Evolutionary conservation across 2,888 invertebrate species (phyloP).

Genomic region (Lasioglossum marginatum): DNA sequence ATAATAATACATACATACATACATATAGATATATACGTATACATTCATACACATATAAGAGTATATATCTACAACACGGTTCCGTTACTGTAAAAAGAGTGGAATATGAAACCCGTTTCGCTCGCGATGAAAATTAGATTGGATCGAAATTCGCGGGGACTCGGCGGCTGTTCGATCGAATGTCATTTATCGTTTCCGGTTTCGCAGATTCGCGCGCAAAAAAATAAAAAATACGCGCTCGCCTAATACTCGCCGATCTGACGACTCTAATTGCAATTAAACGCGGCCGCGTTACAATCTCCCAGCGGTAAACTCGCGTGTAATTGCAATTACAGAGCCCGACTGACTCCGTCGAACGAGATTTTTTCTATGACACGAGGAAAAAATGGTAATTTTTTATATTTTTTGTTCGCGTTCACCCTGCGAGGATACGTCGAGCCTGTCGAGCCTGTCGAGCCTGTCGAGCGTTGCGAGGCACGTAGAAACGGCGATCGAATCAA

Average conservation of each 20-base stretch:
- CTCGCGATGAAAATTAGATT: not conserved
- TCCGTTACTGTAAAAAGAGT: constrained; percentile 25
- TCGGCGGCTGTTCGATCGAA: not conserved
- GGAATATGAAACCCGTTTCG: constrained; percentile 14
- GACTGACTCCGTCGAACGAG: not conserved
- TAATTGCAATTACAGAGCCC: not conserved
- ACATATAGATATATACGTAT: constrained; percentile 12
- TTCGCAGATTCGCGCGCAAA: not conserved
- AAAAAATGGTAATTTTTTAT: not conserved
- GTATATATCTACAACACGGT: constrained; percentile 26
- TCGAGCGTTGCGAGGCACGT: not conserved
- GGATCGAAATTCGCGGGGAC: constrained; percentile 7
- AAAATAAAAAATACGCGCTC: not conserved
- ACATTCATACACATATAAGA: constrained; percentile 27
- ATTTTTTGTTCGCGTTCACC: not conserved
- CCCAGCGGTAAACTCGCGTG: constrained; percentile 11
- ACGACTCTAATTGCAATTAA: constrained; percentile 9
- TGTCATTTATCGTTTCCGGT: constrained; percentile 6
- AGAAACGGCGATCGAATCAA: constrained; percentile 4
- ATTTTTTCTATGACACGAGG: constrained; percentile 4
- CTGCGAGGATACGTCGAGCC: not conserved
- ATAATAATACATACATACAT: constrained; percentile 27
- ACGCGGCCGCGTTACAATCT: not conserved
- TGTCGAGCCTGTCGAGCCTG: not conserved
- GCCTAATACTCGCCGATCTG: constrained; percentile 1